These are phyloP conservation scores for Rhinoraja longicauda DNA, from an alignment of 2,797 vertebrate species.

Conservation along the genomic window DNA sequence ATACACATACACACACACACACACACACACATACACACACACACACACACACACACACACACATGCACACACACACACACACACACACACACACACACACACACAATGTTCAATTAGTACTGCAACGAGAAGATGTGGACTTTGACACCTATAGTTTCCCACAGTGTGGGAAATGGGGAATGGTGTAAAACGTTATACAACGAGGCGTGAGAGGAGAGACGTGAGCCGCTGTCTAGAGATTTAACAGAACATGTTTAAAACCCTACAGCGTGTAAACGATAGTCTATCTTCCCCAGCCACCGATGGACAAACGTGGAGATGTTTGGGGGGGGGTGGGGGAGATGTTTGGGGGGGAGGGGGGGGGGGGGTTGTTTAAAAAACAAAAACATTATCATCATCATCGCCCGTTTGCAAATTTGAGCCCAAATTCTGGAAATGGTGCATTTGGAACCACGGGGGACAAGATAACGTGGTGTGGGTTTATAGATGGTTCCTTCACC, in stretches of 20 bases:
- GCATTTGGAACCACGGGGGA: not conserved
- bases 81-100: too few species aligned
- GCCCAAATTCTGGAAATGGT: not conserved
- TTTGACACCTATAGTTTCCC: not conserved
- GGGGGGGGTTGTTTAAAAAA: accelerated
- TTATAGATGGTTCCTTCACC: not conserved
- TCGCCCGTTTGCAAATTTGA: not conserved
- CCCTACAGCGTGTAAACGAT: too few species aligned
- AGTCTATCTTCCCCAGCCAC: too few species aligned
- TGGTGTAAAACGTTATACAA: not conserved
- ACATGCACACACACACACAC: too few species aligned
- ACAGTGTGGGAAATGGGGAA: not conserved
- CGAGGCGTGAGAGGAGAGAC: not conserved
- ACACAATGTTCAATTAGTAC: too few species aligned
- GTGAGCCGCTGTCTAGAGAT: not conserved
- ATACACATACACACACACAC: too few species aligned
- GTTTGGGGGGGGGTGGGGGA: too few species aligned
- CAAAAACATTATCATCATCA: not conserved
- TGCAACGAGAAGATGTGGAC: not conserved
- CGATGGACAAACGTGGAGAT: not conserved
- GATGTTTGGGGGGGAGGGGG: too few species aligned
- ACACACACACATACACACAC: too few species aligned
- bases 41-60: too few species aligned
- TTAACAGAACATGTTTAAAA: not conserved
- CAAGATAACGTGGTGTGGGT: not conserved